Percentiles rank a stretch among this genome's conserved stretches.
Conservation (phyloP, 2,888 invertebrate species). For the Tipula helvola region DNA sequence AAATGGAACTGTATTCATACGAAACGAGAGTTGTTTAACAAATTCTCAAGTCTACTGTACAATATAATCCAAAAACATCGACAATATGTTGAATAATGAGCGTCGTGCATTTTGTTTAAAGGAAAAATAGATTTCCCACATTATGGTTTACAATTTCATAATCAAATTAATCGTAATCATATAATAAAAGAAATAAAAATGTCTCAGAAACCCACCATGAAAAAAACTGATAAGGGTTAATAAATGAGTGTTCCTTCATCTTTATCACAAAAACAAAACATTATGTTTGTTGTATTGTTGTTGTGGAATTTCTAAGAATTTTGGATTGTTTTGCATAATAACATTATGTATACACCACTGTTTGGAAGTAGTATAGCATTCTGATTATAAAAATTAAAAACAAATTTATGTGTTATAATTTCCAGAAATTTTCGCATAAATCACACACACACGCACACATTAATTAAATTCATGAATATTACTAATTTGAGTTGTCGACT, state of each 20-base stretch:
- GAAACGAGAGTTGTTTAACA: neutral
- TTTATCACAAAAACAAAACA: neutral
- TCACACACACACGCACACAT: neutral
- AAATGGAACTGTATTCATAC: neutral
- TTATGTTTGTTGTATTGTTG: neutral
- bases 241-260: neutral
- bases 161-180: neutral
- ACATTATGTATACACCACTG: neutral
- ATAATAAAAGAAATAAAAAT: neutral
- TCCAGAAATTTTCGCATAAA: neutral
- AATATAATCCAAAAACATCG: neutral
- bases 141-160: neutral
- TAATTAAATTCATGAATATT: neutral
- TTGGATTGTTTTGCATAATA: neutral
- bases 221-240: neutral
- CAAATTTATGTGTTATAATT: neutral
- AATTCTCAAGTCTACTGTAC: neutral
- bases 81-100: neutral
- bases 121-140: neutral
- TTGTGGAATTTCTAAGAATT: neutral
- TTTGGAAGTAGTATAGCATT: neutral
- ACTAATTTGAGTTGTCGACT: neutral
- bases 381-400: neutral
- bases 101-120: neutral
- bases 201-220: neutral